These are phyloP conservation scores for Lepisosteus oculatus DNA, from an alignment of 2,113 vertebrate species.

Conservation along the genomic window DNA sequence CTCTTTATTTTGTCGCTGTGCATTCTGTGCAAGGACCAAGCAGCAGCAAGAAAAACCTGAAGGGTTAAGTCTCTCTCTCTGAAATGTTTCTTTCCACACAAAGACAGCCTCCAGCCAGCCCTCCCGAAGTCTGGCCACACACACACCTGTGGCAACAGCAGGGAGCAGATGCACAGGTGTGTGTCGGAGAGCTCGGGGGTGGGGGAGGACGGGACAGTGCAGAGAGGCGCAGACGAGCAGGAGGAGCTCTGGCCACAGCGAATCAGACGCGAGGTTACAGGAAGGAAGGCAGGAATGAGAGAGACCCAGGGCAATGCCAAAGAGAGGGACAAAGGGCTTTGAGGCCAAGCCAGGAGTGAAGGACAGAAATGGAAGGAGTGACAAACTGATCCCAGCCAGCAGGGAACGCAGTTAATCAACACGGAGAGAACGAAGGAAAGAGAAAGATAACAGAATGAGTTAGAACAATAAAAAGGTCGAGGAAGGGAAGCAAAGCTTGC, in stretches of 20 bases:
- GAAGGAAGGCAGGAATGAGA: background rate
- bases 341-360: background rate
- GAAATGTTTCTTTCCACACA: no score
- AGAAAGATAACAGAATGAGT: no score
- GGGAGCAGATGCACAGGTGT: background rate
- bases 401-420: no score
- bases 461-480: background rate
- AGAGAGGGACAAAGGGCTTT: background rate
- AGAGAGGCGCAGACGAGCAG: no score
- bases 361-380: background rate
- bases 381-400: background rate
- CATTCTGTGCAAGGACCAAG: no score
- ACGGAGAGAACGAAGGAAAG: no score
- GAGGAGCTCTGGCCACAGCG: background rate
- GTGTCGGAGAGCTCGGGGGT: no score
- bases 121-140: background rate
- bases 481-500: constrained; percentile 43
- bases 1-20: no score
- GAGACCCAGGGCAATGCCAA: background rate
- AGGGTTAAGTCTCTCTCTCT: no score
- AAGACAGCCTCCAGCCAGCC: no score
- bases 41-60: no score
- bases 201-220: background rate
- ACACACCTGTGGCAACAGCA: background rate
- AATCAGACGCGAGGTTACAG: background rate